A percentile compares a stretch with the other conserved stretches of the same genome.
These are phyloP conservation scores for Callimorpha dominula DNA, from an alignment of 2,888 invertebrate genomes.

Conservation along the genomic window DNA sequence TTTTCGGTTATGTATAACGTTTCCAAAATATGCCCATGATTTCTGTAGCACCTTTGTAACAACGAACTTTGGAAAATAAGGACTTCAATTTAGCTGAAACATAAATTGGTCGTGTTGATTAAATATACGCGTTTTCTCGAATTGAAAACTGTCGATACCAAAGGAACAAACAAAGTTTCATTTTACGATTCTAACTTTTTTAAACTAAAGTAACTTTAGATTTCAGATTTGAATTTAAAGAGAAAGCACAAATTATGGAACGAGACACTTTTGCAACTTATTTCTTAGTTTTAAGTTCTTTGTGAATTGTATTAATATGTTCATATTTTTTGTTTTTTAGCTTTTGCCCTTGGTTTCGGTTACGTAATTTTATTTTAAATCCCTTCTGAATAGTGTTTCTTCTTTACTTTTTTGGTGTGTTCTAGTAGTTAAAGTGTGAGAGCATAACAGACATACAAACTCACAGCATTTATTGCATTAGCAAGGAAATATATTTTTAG, in stretches of 20 bases:
- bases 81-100: not conserved
- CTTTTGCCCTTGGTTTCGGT: too few relatives aligned
- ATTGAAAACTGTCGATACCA: not conserved
- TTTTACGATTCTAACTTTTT: not conserved
- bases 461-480: too few relatives aligned
- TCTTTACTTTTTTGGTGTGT: too few relatives aligned
- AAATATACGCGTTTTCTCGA: not conserved
- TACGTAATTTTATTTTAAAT: too few relatives aligned
- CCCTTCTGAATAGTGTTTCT: too few relatives aligned
- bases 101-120: not conserved
- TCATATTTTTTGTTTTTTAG: not conserved
- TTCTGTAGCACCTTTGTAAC: too few relatives aligned
- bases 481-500: too few relatives aligned
- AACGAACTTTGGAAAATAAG: not conserved
- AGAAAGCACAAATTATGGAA: not conserved
- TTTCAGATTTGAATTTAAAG: not conserved
- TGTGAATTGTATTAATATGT: not conserved
- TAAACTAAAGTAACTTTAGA: not conserved
- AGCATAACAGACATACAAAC: too few relatives aligned
- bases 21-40: too few relatives aligned
- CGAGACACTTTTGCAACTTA: not conserved
- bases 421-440: too few relatives aligned
- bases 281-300: not conserved
- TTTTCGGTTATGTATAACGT: too few relatives aligned
- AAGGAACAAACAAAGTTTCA: not conserved